Conservation (phyloP, 2,888 invertebrate genomes). For the Agrotis ipsilon region DNA sequence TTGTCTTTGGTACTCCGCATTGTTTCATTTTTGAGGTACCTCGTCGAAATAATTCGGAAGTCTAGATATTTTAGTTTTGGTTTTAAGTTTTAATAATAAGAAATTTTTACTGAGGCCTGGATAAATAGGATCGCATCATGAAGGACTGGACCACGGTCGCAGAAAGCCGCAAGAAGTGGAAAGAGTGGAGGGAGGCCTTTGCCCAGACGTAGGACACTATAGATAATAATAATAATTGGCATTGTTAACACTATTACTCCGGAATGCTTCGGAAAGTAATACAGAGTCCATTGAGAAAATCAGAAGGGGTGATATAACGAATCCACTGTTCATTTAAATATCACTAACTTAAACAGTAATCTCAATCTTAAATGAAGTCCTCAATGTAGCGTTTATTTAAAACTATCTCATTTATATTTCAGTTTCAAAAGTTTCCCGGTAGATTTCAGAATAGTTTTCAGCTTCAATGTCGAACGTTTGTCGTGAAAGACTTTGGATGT, state of each 20-base stretch:
- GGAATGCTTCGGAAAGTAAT: no score
- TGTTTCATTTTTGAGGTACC: constrained; percentile 21
- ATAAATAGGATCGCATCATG: no score
- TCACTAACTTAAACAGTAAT: background rate
- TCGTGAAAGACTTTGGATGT: background rate
- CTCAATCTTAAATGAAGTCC: constrained; percentile 11
- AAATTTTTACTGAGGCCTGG: no score
- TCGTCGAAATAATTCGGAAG: constrained; percentile 15
- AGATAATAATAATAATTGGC: no score
- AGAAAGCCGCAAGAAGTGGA: no score
- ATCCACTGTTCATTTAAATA: constrained; percentile 10
- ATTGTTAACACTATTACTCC: no score
- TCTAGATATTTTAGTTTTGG: constrained; percentile 4
- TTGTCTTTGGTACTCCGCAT: constrained; percentile 24
- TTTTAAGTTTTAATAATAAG: no score
- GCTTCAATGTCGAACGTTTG: constrained; percentile 18
- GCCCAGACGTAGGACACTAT: no score
- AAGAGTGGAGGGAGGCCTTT: no score
- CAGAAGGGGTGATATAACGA: background rate
- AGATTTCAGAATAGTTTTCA: constrained; percentile 6
- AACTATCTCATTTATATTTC: constrained; percentile 11
- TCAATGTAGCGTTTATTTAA: constrained; percentile 16
- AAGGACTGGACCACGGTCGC: no score
- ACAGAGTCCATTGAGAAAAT: no score
- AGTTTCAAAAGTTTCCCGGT: constrained; percentile 16